Evolutionary conservation across 2,797 vertebrate genomes (phyloP).

Genomic region (Sebastes taczanowskii): DNA sequence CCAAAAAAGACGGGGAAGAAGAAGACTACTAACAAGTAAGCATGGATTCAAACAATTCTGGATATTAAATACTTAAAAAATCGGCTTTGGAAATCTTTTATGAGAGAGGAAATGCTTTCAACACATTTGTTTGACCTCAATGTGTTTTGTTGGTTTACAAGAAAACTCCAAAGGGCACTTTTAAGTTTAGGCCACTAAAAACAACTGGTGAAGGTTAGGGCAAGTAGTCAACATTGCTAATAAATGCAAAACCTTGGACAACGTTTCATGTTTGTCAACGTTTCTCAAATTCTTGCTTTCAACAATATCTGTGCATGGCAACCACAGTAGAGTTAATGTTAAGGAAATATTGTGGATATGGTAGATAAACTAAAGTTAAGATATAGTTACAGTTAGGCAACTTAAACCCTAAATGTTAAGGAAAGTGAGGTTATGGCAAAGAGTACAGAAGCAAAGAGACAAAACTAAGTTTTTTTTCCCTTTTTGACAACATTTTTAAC

Average conservation of each 20-base stretch:
- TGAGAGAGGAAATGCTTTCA: too few species aligned
- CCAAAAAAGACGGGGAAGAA: neutral
- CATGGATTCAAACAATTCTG: too few species aligned
- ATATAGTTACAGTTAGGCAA: neutral
- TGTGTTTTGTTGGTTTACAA: neutral
- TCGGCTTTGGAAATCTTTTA: too few species aligned
- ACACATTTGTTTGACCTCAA: too few species aligned
- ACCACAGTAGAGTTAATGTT: neutral
- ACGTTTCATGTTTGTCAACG: neutral
- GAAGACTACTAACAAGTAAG: too few species aligned
- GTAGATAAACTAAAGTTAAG: neutral
- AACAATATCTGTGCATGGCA: neutral
- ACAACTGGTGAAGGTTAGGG: neutral
- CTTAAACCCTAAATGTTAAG: neutral
- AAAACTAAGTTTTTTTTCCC: fast-evolving
- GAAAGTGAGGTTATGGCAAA: too few species aligned
- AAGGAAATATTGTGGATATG: neutral
- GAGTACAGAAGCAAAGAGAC: too few species aligned
- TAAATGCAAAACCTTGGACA: neutral
- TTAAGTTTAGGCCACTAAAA: neutral
- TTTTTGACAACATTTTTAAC: too few species aligned
- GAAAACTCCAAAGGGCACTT: neutral
- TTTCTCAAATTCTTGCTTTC: neutral
- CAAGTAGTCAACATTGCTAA: neutral
- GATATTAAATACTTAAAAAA: neutral